These are phyloP conservation scores for Craterocephalus amniculus DNA, from an alignment of 2,797 vertebrate species.

Conservation along the genomic window DNA sequence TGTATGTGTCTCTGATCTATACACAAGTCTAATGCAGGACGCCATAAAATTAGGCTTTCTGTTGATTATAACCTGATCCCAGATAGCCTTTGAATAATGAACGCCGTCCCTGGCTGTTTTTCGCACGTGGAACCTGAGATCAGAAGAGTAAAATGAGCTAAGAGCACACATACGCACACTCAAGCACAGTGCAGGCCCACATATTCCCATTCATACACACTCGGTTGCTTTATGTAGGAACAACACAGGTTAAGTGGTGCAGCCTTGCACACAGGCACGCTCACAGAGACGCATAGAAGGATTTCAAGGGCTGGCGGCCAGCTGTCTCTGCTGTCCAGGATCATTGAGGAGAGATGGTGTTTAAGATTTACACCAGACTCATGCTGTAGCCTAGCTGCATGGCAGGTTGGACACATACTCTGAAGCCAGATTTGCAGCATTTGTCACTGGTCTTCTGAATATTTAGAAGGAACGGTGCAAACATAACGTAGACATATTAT, in stretches of 20 bases:
- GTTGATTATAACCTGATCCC: slow-evolving; percentile 85
- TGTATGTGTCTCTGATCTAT: slow-evolving; percentile 36
- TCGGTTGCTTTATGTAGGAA: slow-evolving; percentile 48
- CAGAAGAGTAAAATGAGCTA: slow-evolving; percentile 82
- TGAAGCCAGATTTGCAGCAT: slow-evolving; percentile 17
- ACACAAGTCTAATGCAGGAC: slow-evolving; percentile 39
- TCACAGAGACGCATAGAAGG: slow-evolving; percentile 28
- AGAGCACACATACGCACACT: slow-evolving; percentile 22
- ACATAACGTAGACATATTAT: too few species aligned
- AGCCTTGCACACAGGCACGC: slow-evolving; percentile 23
- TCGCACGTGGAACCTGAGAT: slow-evolving; percentile 86
- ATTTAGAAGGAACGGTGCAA: too few species aligned
- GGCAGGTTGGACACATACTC: not conserved
- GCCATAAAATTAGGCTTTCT: slow-evolving; percentile 77
- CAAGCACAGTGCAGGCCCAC: slow-evolving; percentile 29
- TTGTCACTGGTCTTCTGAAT: slow-evolving; percentile 4
- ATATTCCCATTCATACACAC: slow-evolving; percentile 21
- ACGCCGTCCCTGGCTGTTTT: slow-evolving; percentile 79
- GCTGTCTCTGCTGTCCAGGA: slow-evolving; percentile 64
- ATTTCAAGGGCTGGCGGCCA: slow-evolving; percentile 55
- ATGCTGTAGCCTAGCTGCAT: slow-evolving; percentile 3
- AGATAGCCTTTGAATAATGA: slow-evolving; percentile 86
- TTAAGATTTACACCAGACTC: slow-evolving; percentile 36
- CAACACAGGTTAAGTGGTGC: slow-evolving; percentile 56
- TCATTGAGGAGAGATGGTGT: slow-evolving; percentile 59